Base-by-base conservation (phyloP, 1,140 invertebrate species). In the Melipona quadrifasciata region DNA sequence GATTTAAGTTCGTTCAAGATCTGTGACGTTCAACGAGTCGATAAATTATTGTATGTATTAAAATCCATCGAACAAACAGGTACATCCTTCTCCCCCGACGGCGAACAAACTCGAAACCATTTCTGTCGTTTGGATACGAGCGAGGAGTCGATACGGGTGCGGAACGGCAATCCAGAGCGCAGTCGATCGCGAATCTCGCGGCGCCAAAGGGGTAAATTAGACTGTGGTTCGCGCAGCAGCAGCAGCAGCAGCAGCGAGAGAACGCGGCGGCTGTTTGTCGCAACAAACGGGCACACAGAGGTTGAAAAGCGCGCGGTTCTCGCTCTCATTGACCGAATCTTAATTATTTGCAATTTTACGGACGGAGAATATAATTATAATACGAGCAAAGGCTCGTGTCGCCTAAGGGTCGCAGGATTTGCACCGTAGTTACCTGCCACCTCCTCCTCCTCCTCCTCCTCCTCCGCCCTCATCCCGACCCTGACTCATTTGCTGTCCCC, bases 311-410 rank as follows among this genome's bases (percentile, higher is more conserved):
- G 64, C 75, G 61, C 81, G 76, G 76, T 76, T 67, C 82, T 79
- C 88, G 87, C 87, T 91, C 86, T 84, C 90, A 93, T 93, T 91
- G 92, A 93, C 93, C 91, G 92, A 92, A 93, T 93, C 92, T 92
- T 93, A 94, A 93, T 93, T 93, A 94, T 94, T 94, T 93, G 91
- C 89, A 94, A 93, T 94, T 94, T 94, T 92, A 93, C 91, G 91
- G 91, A 89, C 91, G 90, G 90, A 86, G 86, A 92, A 92, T 93
- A 91, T 93, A 94, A 94, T 94, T 93, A 94, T 93, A 92, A 93
- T 94, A 90, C 90, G 91, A 92, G 91, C 89, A 93, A 93, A 93
- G 92, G 89, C 89, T 92, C 84, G 88, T 84, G 89, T 90, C 90
- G 90, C 91, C 90, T 90, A 90, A 90, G 92, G 90, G 92, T 93